Base-by-base conservation (phyloP, 2,888 invertebrate genomes). In the Troides oblongomaculatus region DNA sequence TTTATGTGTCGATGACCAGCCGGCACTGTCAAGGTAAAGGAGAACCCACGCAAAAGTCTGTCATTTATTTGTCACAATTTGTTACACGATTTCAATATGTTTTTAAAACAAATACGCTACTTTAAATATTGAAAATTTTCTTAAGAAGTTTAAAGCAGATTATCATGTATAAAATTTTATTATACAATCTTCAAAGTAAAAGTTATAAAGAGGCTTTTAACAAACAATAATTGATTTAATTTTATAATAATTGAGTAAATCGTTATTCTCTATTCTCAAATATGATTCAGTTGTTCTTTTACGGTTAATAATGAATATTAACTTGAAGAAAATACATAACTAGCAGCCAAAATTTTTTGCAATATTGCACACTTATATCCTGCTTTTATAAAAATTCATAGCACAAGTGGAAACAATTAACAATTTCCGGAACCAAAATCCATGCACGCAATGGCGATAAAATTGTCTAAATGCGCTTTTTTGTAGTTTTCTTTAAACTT, bases 1-100 rank as follows among this genome's bases (percentile, higher is more conserved):
- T 86, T 83, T 83, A 84, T 86, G 87, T 87, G 89, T 87, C 89
- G 89, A 85, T 90, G 90, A 90, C 90, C 90, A 79, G 80, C 72
- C 77, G 79, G 65, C 75, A 74, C 74, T 77, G 75, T 75, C 77
- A 77, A 78, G 77, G 81, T 80, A 82, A 83, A 84, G 86, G 84
- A 81, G 81, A 74, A 79, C 86, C 88, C 85, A 87, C 87, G 83
- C 86, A 72, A 58, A 50, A 68, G 70, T 69, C 59, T 67, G 62
- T 62, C 63, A 30, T 39, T 30, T 64, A 58, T 68, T 72, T 71
- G 65, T 57, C 67, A 71, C 68, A 62, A 74, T 72, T 73, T 69
- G 60, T 74, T 72, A 71, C 59, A 67, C 63, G 69, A 69, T 74
- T 75, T 70, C 64, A 63, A 60, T 60, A 46, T n/a, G 43, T 70